A percentile compares a stretch with the other conserved stretches of the same genome.
phyloP scores from a whole-genome alignment of 2,797 vertebrate genomes.

The Staurois parvus region DNA sequence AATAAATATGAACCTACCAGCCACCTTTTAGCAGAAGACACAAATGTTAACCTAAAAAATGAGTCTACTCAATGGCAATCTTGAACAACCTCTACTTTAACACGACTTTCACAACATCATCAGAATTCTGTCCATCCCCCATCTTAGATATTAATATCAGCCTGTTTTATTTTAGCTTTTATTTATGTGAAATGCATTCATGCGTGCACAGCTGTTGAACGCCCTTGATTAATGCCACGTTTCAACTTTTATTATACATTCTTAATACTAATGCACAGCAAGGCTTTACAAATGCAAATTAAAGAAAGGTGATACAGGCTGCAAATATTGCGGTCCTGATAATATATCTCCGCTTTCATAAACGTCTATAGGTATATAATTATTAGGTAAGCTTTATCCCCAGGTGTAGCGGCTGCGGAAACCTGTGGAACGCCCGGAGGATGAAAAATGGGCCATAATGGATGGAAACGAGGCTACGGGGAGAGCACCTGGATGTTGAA shows the following conservation, averaged over 20 bases:
- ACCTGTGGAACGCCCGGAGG: slow-evolving; percentile 92
- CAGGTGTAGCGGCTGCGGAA: slow-evolving; percentile 99
- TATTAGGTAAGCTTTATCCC: slow-evolving; percentile 96
- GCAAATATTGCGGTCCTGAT: slow-evolving; percentile 80
- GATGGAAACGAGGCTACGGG: slow-evolving; percentile 94
- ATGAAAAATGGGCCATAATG: slow-evolving; percentile 93
- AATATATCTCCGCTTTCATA: slow-evolving; percentile 82
- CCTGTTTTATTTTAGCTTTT: slow-evolving; percentile 58
- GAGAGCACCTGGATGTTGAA: slow-evolving; percentile 98
- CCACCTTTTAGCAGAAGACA: background rate
- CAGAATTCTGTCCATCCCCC: slow-evolving; percentile 22
- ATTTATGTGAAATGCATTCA: slow-evolving; percentile 64
- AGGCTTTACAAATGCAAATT: slow-evolving; percentile 63
- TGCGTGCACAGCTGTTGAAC: slow-evolving; percentile 64
- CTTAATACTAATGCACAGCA: slow-evolving; percentile 62
- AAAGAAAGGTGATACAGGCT: slow-evolving; percentile 89
- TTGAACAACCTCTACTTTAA: background rate
- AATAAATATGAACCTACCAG: background rate
- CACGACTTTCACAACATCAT: slow-evolving; percentile 13
- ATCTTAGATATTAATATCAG: slow-evolving; percentile 47
- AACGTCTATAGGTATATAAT: slow-evolving; percentile 88
- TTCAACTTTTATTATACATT: slow-evolving; percentile 64
- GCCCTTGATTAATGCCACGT: slow-evolving; percentile 69
- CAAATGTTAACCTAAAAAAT: background rate
- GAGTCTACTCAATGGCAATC: background rate